These are phyloP conservation scores for Eidolon helvum DNA, from an alignment of 2,113 vertebrate species.

Conservation along the genomic window DNA sequence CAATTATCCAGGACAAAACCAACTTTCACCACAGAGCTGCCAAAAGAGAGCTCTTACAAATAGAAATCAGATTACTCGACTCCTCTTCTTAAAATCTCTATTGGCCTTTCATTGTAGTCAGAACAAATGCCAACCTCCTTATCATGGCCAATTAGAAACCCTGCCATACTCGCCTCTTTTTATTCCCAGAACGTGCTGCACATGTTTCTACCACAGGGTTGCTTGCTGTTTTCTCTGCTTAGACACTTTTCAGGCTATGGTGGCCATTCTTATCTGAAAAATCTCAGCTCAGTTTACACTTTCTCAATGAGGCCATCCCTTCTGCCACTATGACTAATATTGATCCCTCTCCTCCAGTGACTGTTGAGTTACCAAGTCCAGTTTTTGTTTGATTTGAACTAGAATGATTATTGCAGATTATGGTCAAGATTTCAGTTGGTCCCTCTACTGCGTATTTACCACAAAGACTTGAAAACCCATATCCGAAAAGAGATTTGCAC, in stretches of 20 bases:
- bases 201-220: not conserved
- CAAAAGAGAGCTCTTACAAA: not conserved
- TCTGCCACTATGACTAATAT: accelerated
- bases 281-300: not conserved
- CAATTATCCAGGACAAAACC: not conserved
- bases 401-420: not conserved
- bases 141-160: not conserved
- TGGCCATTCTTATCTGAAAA: not conserved
- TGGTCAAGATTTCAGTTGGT: not conserved
- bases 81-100: not conserved
- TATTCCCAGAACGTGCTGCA: not conserved
- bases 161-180: not conserved
- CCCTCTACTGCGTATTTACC: too few relatives aligned
- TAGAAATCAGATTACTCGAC: not conserved
- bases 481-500: too few relatives aligned
- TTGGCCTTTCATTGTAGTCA: not conserved
- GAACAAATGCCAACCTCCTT: not conserved
- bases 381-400: not conserved
- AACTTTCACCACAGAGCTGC: not conserved
- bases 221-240: not conserved
- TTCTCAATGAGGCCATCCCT: not conserved
- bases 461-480: too few relatives aligned
- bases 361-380: not conserved
- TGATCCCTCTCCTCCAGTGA: not conserved
- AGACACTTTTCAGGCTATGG: not conserved